Conservation (phyloP, 2,113 vertebrate genomes). For the Vireo altiloquus region DNA sequence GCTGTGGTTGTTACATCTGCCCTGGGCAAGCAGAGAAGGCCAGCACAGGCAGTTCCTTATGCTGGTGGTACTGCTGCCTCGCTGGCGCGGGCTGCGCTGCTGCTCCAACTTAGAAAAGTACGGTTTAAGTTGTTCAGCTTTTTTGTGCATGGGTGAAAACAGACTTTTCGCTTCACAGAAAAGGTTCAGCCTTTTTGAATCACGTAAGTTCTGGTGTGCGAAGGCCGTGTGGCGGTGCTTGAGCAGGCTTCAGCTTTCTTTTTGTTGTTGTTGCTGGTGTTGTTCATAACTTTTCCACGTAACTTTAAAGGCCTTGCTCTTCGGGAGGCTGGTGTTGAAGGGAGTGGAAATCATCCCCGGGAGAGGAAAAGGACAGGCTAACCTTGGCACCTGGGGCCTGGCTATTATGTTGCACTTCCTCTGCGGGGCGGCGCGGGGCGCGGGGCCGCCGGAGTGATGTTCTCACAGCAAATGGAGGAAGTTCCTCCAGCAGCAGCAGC, state of each 20-base stretch:
- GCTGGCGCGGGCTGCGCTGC: background rate
- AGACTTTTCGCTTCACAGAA: background rate
- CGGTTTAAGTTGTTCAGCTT: background rate
- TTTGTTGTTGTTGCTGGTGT: background rate
- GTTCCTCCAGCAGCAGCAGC: slow-evolving; percentile 60
- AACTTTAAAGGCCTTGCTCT: background rate
- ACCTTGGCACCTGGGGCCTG: slow-evolving; percentile 71
- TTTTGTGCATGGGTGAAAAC: background rate
- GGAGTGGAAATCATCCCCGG: slow-evolving; percentile 36
- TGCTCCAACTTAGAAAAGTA: background rate
- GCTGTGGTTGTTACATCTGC: background rate
- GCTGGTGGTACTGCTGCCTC: background rate
- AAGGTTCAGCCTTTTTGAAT: background rate
- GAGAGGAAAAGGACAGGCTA: slow-evolving; percentile 66
- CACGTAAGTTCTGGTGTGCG: fast-evolving
- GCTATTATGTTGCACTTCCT: slow-evolving; percentile 61
- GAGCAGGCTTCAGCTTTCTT: background rate
- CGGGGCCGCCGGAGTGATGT: slow-evolving; percentile 27
- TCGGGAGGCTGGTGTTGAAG: background rate
- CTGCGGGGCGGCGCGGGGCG: slow-evolving; percentile 48
- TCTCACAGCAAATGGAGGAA: slow-evolving; percentile 81
- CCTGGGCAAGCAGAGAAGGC: background rate
- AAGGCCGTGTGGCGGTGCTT: background rate
- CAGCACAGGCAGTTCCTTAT: fast-evolving
- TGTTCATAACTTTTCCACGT: background rate